Conservation (phyloP, 92 coral and sea anemone species). For the Galaxea fascicularis region DNA sequence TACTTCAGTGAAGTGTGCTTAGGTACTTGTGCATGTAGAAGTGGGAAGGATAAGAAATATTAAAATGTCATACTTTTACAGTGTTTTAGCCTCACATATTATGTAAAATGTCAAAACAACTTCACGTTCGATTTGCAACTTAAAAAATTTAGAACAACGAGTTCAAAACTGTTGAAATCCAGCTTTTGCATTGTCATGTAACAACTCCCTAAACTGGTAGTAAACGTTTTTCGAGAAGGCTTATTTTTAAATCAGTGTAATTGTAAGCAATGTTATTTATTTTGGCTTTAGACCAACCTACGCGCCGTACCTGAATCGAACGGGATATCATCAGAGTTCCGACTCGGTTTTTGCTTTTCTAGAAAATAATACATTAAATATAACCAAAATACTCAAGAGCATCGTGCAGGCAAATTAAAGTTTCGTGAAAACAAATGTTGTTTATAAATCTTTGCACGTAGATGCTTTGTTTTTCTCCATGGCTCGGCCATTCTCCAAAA, state of each 20-base stretch:
- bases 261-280: not conserved
- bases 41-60: too few relatives aligned
- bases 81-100: too few relatives aligned
- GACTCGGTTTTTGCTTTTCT: not conserved
- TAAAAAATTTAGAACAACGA: not conserved
- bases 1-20: too few relatives aligned
- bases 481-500: not conserved
- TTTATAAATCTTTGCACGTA: constrained; percentile 4
- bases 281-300: not conserved
- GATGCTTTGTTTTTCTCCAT: not conserved
- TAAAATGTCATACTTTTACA: too few relatives aligned
- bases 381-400: not conserved
- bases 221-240: not conserved
- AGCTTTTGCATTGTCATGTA: not conserved
- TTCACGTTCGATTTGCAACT: too few relatives aligned
- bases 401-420: not conserved
- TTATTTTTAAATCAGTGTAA: not conserved
- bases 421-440: not conserved
- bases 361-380: not conserved
- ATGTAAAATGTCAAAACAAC: too few relatives aligned
- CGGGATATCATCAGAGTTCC: not conserved
- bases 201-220: not conserved
- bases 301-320: not conserved
- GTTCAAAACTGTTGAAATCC: not conserved
- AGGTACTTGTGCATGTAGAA: not conserved